Evolutionary conservation across 2,888 invertebrate genomes (phyloP).

Genomic region (Cataglyphis rosenhaueri): DNA sequence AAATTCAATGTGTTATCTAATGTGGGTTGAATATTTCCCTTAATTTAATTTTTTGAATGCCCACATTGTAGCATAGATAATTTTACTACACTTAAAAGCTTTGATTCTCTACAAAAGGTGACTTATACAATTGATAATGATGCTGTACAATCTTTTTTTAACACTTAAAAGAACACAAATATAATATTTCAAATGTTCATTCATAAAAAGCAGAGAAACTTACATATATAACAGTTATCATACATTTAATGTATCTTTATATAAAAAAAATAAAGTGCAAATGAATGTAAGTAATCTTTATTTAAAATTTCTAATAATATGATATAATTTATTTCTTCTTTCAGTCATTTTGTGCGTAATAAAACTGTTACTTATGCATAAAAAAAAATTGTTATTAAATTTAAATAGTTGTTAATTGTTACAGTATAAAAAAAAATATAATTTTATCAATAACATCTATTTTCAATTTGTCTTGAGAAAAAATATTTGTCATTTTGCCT

Average conservation of each 20-base stretch:
- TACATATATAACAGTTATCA: conserved; percentile 73
- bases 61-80: conserved; percentile 69
- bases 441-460: background rate
- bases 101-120: conserved; percentile 68
- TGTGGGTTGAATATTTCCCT: conserved; percentile 58
- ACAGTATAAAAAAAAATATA: background rate
- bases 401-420: conserved; percentile 5
- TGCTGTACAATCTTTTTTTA: conserved; percentile 81
- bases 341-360: background rate
- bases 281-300: conserved; percentile 54
- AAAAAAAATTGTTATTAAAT: background rate
- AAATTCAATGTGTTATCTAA: conserved; percentile 8
- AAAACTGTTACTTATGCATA: background rate
- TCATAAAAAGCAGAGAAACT: conserved; percentile 78
- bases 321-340: conserved; percentile 40
- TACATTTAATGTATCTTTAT: conserved; percentile 72
- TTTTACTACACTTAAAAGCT: conserved; percentile 71
- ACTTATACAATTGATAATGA: conserved; percentile 73
- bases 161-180: conserved; percentile 78
- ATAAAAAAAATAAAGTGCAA: conserved; percentile 67
- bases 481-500: background rate
- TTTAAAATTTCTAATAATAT: conserved; percentile 32
- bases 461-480: background rate
- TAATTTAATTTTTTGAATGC: conserved; percentile 65
- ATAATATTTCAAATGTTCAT: conserved; percentile 80